Evolutionary conservation across 2,888 invertebrate genomes (phyloP), one percentile per base, ranked within the genome.

Genomic region (Bellardia pandia): DNA sequence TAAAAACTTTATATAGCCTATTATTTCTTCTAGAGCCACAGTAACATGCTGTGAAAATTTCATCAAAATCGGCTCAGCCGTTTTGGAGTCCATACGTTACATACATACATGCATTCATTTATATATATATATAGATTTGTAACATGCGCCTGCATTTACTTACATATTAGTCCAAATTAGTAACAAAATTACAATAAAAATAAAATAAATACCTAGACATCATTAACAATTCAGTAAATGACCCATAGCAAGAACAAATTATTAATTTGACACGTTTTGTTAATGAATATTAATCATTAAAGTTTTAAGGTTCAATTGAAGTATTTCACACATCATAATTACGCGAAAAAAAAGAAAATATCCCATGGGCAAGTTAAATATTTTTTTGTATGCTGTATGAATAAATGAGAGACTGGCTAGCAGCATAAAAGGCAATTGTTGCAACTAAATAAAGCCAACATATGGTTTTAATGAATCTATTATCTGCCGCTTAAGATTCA

Each of bases 211-310:
- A 51, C n/a, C 7, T n/a, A 23, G 0, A n/a, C 51, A n/a, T 6
- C 51, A 51, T n/a, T 45, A 45, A 45, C 13, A 11, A 11, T n/a
- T n/a, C n/a, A 2, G n/a, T 51, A 76, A 76, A 66, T 30, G 56
- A 45, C 68, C 68, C 56, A 45, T 6, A 53, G 76, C 68, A 33
- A 68, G 16, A 77, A 68, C 6, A 45, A 16, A 64, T 56, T n/a
- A 58, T 33, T 16, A 45, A 78, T 58, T 48, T 78, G 3, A 14
- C 37, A 37, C 58, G 40, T 60, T 78, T 60, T 60, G 69, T 30
- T 71, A 79, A 79, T 80, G 71, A 80, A 51, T 62, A 79, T 79
- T 60, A 51, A 79, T 69, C 69, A 79, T 37, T 62, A 3, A 40
- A 48, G n/a, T 40, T 33, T 80, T 62, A 62, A 80, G 53, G 71